Evolutionary conservation across 2,113 vertebrate species (phyloP).

Genomic region (Procavia capensis): DNA sequence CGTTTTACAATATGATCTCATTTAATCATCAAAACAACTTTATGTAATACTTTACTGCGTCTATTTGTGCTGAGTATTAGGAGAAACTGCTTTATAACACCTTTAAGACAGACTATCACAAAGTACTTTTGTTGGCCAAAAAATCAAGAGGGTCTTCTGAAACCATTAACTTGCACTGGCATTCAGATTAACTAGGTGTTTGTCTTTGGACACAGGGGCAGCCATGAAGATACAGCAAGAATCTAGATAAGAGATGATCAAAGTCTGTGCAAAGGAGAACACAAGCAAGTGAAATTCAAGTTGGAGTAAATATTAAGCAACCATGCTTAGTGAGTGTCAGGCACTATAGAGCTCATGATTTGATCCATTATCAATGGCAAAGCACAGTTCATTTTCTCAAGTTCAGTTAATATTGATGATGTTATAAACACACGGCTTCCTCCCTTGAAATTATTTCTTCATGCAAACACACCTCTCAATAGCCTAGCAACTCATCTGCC

Average conservation of each 20-base stretch:
- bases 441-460: conserved; percentile 75
- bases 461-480: conserved; percentile 76
- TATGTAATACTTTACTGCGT: not conserved
- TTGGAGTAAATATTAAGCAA: not conserved
- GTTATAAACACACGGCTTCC: conserved; percentile 72
- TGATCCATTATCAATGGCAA: not conserved
- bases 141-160: not conserved
- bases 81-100: not conserved
- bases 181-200: not conserved
- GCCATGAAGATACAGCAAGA: not conserved
- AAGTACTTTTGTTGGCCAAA: not conserved
- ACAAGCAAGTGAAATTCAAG: not conserved
- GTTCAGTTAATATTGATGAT: conserved; percentile 77
- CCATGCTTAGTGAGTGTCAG: not conserved
- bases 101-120: not conserved
- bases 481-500: conserved; percentile 80
- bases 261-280: not conserved
- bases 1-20: not conserved
- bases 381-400: conserved; percentile 47
- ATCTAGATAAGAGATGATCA: not conserved
- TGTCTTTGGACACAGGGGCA: not conserved
- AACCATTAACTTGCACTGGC: not conserved
- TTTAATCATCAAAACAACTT: no score
- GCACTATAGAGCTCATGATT: not conserved
- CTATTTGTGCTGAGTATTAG: not conserved